phyloP scores from a whole-genome alignment of 2,113 vertebrate species.

The Dascyllus trimaculatus region DNA sequence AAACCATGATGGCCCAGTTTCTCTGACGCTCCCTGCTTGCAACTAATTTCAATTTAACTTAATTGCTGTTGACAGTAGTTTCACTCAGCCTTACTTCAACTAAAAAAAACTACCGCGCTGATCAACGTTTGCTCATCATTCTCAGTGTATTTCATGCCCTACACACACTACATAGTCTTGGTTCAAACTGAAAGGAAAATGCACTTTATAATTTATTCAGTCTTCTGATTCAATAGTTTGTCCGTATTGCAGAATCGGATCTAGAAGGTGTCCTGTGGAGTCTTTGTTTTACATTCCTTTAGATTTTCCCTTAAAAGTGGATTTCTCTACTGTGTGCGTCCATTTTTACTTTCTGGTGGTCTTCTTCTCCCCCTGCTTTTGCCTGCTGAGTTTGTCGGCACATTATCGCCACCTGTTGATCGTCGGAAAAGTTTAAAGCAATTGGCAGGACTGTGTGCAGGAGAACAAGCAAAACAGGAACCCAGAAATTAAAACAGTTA shows the following conservation, averaged over 20 bases:
- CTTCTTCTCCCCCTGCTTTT: background rate
- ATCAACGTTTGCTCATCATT: conserved; percentile 39
- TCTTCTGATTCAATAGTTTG: conserved; percentile 15
- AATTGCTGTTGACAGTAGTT: conserved; percentile 46
- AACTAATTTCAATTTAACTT: conserved; percentile 24
- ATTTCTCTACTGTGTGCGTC: background rate
- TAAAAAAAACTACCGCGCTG: conserved; percentile 14
- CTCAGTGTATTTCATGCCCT: background rate
- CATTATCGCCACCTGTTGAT: background rate
- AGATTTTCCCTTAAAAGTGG: background rate
- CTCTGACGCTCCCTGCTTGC: conserved; percentile 5
- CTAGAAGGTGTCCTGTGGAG: conserved; percentile 4
- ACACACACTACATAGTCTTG: background rate
- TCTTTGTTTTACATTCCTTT: background rate
- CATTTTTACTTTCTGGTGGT: background rate
- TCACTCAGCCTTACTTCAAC: conserved; percentile 18
- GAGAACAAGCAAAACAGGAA: background rate
- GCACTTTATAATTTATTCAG: conserved; percentile 32
- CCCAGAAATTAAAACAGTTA: too few species aligned
- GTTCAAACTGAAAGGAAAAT: conserved; percentile 18
- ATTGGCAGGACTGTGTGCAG: background rate
- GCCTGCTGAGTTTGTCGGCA: background rate
- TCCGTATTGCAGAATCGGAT: background rate
- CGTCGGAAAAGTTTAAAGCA: background rate
- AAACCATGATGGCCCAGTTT: conserved; percentile 23